Conservation (phyloP, 1,140 invertebrate genomes). For the Nilaparvata lugens region DNA sequence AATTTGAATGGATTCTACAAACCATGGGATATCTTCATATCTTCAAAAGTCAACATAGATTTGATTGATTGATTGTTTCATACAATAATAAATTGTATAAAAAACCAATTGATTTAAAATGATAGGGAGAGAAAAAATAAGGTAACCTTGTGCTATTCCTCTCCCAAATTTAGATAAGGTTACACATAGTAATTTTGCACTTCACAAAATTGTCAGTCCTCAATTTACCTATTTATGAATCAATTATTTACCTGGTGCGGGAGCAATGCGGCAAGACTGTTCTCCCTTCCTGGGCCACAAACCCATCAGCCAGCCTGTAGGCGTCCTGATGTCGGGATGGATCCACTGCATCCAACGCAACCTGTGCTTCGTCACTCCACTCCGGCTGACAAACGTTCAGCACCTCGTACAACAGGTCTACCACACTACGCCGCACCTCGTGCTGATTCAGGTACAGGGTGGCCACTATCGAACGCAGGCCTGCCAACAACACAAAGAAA, state of each 20-base stretch:
- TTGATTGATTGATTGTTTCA: too few relatives aligned
- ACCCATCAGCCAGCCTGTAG: slow-evolving; percentile 85
- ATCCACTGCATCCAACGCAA: slow-evolving; percentile 78
- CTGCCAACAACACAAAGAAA: too few relatives aligned
- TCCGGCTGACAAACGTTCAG: slow-evolving; percentile 73
- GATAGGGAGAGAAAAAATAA: neutral
- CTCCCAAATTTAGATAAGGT: too few relatives aligned
- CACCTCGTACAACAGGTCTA: slow-evolving; percentile 85
- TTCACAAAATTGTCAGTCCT: too few relatives aligned
- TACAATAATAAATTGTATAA: neutral
- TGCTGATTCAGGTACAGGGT: slow-evolving; percentile 78
- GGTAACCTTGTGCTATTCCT: too few relatives aligned
- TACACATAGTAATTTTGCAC: too few relatives aligned
- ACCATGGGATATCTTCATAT: too few relatives aligned
- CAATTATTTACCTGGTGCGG: slow-evolving; percentile 45
- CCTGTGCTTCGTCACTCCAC: slow-evolving; percentile 85
- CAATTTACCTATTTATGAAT: neutral
- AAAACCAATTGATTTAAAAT: neutral
- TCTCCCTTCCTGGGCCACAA: slow-evolving; percentile 80
- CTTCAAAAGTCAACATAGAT: neutral
- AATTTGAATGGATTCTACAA: too few relatives aligned
- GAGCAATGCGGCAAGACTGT: slow-evolving; percentile 71
- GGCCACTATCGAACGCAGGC: slow-evolving; percentile 74
- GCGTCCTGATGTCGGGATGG: slow-evolving; percentile 62
- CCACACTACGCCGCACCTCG: slow-evolving; percentile 78